Evolutionary conservation across 2,888 invertebrate species (phyloP).

Genomic region (Oegoconia quadripuncta): DNA sequence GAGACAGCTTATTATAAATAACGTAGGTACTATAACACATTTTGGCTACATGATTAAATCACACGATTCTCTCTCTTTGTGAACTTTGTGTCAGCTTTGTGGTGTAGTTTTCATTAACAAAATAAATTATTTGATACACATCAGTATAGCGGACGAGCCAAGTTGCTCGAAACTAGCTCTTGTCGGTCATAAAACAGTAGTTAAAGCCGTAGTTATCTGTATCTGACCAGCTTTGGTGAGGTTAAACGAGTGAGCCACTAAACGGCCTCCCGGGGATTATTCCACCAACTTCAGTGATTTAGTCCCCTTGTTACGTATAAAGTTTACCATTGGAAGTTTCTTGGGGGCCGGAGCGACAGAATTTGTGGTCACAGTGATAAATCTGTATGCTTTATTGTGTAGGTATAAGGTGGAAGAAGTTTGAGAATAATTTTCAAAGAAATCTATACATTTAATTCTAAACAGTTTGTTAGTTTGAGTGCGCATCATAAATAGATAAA

Average conservation of each 20-base stretch:
- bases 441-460: no score
- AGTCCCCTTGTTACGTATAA: slow-evolving; percentile 18
- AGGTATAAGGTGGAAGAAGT: no score
- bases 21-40: no score
- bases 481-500: no score
- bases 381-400: no score
- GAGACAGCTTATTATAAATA: no score
- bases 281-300: slow-evolving; percentile 27
- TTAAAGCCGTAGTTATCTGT: slow-evolving; percentile 21
- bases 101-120: background rate
- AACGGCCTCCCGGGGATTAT: slow-evolving; percentile 28
- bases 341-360: background rate
- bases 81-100: no score
- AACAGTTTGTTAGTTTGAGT: no score
- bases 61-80: no score
- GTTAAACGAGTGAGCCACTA: slow-evolving; percentile 33
- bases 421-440: no score
- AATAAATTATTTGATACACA: slow-evolving; percentile 8
- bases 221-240: slow-evolving; percentile 28
- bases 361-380: no score
- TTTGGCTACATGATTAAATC: no score
- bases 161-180: slow-evolving; percentile 1
- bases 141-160: background rate
- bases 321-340: slow-evolving; percentile 18
- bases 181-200: slow-evolving; percentile 6